A percentile compares a stretch with the other conserved stretches of the same genome.
phyloP scores from a whole-genome alignment of 2,797 vertebrate species.

The Acomys russatus region DNA sequence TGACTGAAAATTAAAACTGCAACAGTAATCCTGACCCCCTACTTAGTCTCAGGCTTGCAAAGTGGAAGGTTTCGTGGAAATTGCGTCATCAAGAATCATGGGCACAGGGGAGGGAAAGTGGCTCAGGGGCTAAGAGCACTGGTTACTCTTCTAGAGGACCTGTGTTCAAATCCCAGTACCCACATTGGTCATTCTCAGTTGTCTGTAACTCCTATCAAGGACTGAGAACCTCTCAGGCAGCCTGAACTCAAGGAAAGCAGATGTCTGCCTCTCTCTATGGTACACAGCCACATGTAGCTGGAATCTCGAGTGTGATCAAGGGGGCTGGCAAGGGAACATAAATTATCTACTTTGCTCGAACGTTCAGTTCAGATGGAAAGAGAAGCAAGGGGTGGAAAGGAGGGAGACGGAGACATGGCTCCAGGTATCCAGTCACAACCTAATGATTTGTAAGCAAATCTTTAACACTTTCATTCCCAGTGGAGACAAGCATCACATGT shows the following conservation, averaged over 20 bases:
- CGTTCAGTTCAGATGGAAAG: background rate
- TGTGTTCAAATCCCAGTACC: background rate
- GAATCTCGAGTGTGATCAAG: background rate
- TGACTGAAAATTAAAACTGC: constrained; percentile 4
- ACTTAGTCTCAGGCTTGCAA: background rate
- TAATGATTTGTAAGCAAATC: background rate
- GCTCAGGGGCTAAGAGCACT: background rate
- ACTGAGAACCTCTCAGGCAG: background rate
- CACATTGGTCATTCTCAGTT: background rate
- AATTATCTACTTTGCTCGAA: background rate
- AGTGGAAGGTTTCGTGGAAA: background rate
- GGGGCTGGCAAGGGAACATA: background rate
- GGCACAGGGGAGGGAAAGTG: background rate
- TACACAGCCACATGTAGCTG: no score
- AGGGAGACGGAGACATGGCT: background rate
- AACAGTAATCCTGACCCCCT: background rate
- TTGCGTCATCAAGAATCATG: background rate
- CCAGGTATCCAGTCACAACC: background rate
- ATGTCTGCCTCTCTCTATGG: accelerated
- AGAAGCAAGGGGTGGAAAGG: background rate
- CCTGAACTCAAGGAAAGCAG: background rate
- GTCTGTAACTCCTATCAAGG: background rate
- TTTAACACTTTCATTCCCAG: no score
- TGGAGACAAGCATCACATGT: background rate
- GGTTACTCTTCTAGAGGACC: background rate